These are phyloP conservation scores for Rhinolophus ferrumequinum DNA, from an alignment of 2,113 vertebrate genomes.

Conservation along the genomic window DNA sequence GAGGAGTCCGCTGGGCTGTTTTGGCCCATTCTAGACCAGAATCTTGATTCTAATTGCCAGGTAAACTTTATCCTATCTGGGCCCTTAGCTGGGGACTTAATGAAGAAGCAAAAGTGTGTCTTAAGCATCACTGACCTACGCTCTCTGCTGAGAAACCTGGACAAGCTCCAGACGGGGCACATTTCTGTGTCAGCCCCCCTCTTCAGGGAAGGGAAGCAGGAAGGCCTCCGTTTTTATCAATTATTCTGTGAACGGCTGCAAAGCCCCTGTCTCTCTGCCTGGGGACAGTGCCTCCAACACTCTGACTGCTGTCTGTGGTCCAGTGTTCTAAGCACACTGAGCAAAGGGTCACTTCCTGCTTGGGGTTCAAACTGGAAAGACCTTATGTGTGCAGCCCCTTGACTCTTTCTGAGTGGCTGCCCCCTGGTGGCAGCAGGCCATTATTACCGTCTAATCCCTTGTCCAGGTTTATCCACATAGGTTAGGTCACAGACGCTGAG, in stretches of 20 bases:
- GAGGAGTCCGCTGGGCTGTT: not conserved
- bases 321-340: not conserved
- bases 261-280: no score
- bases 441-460: not conserved
- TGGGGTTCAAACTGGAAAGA: not conserved
- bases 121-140: not conserved
- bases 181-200: not conserved
- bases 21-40: not conserved
- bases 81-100: not conserved
- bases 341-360: not conserved
- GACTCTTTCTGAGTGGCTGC: not conserved
- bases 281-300: not conserved
- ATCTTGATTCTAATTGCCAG: not conserved
- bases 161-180: not conserved
- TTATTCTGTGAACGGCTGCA: not conserved
- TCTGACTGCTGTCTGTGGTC: rapidly evolving
- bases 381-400: not conserved
- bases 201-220: not conserved
- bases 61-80: not conserved
- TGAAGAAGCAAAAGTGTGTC: not conserved
- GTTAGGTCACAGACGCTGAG: rapidly evolving
- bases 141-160: not conserved
- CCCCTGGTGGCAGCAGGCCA: constrained; percentile 6
- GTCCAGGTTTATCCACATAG: not conserved
- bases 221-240: not conserved